Base-by-base conservation (phyloP, 2,113 vertebrate species). In the Echinops telfairi region DNA sequence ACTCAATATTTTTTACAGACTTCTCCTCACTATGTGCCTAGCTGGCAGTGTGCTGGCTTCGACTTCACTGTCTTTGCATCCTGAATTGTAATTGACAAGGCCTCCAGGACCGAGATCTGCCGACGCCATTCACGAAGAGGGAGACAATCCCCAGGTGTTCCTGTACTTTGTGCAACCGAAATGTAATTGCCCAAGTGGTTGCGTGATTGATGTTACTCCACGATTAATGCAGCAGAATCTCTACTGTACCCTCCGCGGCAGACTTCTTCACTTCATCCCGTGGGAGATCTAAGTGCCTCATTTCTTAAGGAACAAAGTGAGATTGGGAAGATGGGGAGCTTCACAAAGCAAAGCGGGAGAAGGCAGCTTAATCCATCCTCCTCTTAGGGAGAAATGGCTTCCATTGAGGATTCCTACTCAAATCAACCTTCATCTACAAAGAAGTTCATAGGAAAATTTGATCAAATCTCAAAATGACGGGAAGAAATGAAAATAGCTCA, bases 271-370 rank as follows among this genome's bases (percentile, higher is more conserved):
- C 73, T 90, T 88, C 96, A 91, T 83, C 96, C 96, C 94, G 77
- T 38, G 96, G 96, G 97, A 96, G 91, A 81, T 73, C 58, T 96
- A 95, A 96, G 96, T 96, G 92, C 95, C 92, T 96, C 94, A 47
- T 96, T 96, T 96, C 96, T 94, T 95, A 91, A 95, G 96, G 94
- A 97, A 95, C 90, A 84, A 86, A 78, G 95, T 70, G 95, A 96
- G 94, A 96, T 96, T 95, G 95, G 82, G 79, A 80, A 93, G 92
- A 86, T 80, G 76, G 40, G 71, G 91, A 92, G 86, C 90, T 94
- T 95, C 91, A 82, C 94, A 95, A 91, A 97, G 91, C 97, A 95
- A 96, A 96, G 96, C 96, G 86, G 76, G 88, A 57, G 76, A 95
- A 90, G 92, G 86, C 86, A 94, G 87, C 70, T 92, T 94, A 92